phyloP scores from a whole-genome alignment of 1,140 invertebrate species.

The Coenobita brevimanus region DNA sequence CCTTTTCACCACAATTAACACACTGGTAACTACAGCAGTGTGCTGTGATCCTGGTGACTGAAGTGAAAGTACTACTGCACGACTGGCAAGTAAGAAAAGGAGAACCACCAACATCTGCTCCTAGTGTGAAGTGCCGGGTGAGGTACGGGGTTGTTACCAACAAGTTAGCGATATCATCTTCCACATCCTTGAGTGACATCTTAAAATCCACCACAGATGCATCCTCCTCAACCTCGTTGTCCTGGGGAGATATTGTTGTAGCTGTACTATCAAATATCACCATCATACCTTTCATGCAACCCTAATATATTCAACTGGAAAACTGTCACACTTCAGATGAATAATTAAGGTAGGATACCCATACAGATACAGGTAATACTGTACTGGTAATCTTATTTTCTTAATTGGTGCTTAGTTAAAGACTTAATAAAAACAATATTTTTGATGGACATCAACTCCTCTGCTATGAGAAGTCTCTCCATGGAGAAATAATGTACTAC shows the following conservation, averaged over 20 bases:
- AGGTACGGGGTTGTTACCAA: slow-evolving; percentile 28
- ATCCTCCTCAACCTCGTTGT: slow-evolving; percentile 18
- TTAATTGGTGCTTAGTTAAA: too few relatives aligned
- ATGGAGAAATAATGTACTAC: too few relatives aligned
- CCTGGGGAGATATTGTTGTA: slow-evolving; percentile 38
- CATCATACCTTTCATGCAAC: background rate
- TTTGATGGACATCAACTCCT: too few relatives aligned
- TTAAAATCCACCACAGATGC: background rate
- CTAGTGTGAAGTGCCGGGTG: slow-evolving; percentile 1
- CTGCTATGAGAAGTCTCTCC: too few relatives aligned
- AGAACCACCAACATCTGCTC: slow-evolving; percentile 3
- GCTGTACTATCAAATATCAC: background rate
- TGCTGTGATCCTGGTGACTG: background rate
- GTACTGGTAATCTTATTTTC: too few relatives aligned
- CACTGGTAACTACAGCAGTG: slow-evolving; percentile 34
- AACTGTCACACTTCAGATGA: too few relatives aligned
- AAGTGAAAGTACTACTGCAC: slow-evolving; percentile 24
- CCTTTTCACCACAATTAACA: background rate
- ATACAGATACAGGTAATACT: too few relatives aligned
- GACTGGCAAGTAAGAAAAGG: slow-evolving; percentile 24
- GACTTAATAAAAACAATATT: too few relatives aligned
- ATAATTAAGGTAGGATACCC: too few relatives aligned
- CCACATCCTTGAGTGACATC: background rate
- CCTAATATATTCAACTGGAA: background rate
- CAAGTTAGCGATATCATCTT: slow-evolving; percentile 36